phyloP scores from a whole-genome alignment of 2,113 vertebrate genomes.

The Phalacrocorax aristotelis region DNA sequence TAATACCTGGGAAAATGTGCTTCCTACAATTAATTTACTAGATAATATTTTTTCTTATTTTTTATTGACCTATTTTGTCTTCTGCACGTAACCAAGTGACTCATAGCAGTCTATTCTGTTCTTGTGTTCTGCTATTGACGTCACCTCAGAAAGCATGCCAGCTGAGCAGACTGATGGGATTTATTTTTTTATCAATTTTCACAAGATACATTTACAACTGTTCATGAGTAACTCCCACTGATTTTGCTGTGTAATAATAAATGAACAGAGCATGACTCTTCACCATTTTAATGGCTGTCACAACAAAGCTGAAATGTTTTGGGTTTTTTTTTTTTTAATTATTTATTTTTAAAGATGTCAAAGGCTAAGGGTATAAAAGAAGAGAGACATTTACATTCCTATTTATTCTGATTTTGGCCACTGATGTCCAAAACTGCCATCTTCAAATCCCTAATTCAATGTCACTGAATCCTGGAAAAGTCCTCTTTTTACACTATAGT shows the following conservation, averaged over 20 bases:
- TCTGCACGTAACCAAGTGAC: background rate
- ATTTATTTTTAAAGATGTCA: background rate
- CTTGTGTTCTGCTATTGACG: background rate
- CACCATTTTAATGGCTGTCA: background rate
- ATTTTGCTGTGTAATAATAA: background rate
- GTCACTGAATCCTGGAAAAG: background rate
- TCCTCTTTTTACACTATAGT: background rate
- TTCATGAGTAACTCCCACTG: background rate
- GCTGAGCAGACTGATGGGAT: background rate
- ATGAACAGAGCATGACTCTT: background rate
- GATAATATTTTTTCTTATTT: background rate
- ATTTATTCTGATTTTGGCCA: background rate
- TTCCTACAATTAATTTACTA: background rate
- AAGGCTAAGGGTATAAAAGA: background rate
- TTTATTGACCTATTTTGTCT: background rate
- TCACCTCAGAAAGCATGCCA: background rate
- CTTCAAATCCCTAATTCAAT: background rate
- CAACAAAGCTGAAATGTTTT: background rate
- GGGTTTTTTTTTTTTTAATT: background rate
- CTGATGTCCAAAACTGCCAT: background rate
- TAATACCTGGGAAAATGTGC: background rate
- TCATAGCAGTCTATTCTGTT: background rate
- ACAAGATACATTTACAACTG: background rate
- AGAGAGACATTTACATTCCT: background rate
- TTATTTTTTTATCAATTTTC: background rate